Percentiles rank a stretch among this genome's conserved stretches.
phyloP scores from a whole-genome alignment of 1,140 invertebrate genomes.

The Procambarus virginalis region DNA sequence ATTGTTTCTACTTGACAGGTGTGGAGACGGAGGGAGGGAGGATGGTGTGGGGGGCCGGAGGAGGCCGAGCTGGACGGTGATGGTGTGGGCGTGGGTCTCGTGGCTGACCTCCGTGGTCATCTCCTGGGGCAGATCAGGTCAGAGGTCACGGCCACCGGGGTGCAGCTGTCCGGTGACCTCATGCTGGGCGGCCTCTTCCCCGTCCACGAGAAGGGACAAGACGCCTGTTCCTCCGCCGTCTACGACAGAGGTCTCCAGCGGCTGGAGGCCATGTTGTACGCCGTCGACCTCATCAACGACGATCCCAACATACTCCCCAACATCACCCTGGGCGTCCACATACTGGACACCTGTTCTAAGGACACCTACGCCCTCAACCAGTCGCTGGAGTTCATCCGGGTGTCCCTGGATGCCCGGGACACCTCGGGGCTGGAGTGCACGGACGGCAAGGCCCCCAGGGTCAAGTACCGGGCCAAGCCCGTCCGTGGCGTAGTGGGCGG shows the following conservation, averaged over 20 bases:
- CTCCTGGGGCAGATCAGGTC: conserved; percentile 25
- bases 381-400: conserved; percentile 81
- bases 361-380: conserved; percentile 82
- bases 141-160: conserved; percentile 38
- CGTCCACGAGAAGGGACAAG: conserved; percentile 78
- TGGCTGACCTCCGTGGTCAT: conserved; percentile 26
- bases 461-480: conserved; percentile 78
- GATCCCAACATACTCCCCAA: conserved; percentile 76
- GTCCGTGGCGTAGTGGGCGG: conserved; percentile 82
- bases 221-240: conserved; percentile 74
- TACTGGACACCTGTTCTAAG: conserved; percentile 80
- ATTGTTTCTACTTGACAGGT: neutral
- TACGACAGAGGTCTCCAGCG: conserved; percentile 79
- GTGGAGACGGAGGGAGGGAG: neutral
- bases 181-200: conserved; percentile 81
- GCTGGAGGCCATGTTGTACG: conserved; percentile 82
- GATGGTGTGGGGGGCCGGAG: neutral
- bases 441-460: conserved; percentile 77
- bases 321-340: conserved; percentile 78
- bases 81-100: conserved; percentile 37
- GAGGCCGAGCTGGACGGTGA: neutral
- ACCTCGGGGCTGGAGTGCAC: conserved; percentile 80
- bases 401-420: conserved; percentile 80
- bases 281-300: conserved; percentile 79
- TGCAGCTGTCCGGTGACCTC: conserved; percentile 76